Percentiles rank a stretch among this genome's conserved stretches.
phyloP scores from a whole-genome alignment of 2,113 vertebrate species.

The Toxostoma redivivum region DNA sequence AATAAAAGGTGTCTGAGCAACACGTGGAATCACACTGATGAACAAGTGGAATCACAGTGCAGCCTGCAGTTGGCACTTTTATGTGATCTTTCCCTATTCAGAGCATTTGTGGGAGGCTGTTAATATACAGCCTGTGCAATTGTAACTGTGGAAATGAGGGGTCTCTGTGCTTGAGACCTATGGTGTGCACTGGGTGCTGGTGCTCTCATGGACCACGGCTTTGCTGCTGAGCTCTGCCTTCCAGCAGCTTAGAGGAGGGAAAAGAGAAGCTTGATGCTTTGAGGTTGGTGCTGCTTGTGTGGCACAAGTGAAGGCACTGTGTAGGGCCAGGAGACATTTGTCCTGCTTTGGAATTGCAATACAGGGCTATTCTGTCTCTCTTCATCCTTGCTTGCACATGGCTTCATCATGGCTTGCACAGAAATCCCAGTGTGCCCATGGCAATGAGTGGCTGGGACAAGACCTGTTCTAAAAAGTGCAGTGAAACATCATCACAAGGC shows the following conservation, averaged over 20 bases:
- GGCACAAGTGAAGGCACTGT: background rate
- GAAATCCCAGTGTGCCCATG: background rate
- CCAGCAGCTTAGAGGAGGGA: background rate
- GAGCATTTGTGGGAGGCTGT: background rate
- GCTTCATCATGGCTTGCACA: background rate
- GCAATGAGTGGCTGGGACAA: background rate
- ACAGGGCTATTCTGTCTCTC: background rate
- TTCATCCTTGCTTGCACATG: background rate
- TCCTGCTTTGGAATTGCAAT: background rate
- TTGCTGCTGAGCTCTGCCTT: background rate
- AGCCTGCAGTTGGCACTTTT: background rate
- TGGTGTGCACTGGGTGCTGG: fast-evolving
- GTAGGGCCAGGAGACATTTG: background rate
- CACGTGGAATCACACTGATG: background rate
- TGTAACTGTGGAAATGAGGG: background rate
- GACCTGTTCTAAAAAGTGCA: background rate
- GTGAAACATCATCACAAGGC: background rate
- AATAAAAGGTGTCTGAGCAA: conserved; percentile 17
- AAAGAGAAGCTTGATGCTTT: background rate
- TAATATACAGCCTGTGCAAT: background rate
- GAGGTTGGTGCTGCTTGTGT: background rate
- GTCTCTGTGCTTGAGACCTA: background rate
- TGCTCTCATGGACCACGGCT: background rate
- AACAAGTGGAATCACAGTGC: background rate
- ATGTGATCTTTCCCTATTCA: background rate